Conservation (phyloP, 2,797 vertebrate species). For the Picus viridis region DNA sequence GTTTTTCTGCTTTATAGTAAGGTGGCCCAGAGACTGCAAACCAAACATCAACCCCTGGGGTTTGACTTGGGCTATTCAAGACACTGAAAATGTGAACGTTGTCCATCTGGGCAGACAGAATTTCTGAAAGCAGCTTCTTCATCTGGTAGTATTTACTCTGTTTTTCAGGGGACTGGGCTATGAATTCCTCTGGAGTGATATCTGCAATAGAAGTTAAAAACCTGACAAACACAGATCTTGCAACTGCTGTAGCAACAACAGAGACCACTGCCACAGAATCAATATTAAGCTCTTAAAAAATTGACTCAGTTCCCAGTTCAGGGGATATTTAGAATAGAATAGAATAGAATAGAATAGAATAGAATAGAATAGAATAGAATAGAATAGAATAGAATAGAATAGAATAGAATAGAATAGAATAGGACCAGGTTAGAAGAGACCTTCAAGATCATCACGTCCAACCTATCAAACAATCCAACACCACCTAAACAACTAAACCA, state of each 20-base stretch:
- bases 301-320: not conserved
- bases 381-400: too few relatives aligned
- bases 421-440: too few relatives aligned
- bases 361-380: too few relatives aligned
- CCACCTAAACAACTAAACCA: too few relatives aligned
- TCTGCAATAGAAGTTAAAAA: constrained; percentile 72
- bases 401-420: too few relatives aligned
- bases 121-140: constrained; percentile 79
- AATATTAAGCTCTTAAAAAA: not conserved
- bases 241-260: not conserved
- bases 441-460: too few relatives aligned
- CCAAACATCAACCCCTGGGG: constrained; percentile 81
- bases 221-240: not conserved
- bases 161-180: constrained; percentile 66
- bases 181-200: constrained; percentile 84
- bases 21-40: constrained; percentile 83
- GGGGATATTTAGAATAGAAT: not conserved
- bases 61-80: constrained; percentile 61
- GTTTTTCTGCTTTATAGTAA: constrained; percentile 85
- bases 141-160: constrained; percentile 83
- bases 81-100: constrained; percentile 87
- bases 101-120: constrained; percentile 77
- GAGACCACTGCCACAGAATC: not conserved
- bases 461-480: too few relatives aligned
- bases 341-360: too few relatives aligned